phyloP scores from a whole-genome alignment of 2,113 vertebrate genomes.

The Corvus moneduloides region DNA sequence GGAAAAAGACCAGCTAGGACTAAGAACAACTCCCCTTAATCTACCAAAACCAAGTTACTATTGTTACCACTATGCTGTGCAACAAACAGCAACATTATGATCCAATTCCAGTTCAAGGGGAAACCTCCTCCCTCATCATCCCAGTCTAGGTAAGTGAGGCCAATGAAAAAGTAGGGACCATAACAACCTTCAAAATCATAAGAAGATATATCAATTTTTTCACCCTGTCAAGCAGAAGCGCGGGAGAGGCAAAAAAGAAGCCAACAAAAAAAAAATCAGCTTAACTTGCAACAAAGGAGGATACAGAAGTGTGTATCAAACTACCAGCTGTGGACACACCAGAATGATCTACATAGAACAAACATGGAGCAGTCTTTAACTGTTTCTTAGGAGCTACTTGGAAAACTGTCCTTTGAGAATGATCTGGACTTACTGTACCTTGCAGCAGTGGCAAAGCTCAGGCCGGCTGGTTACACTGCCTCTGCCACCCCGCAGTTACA shows the following conservation, averaged over 20 bases:
- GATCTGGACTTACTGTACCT: background rate
- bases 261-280: background rate
- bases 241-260: background rate
- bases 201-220: background rate
- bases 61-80: background rate
- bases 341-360: background rate
- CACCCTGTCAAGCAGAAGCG: background rate
- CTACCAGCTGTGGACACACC: background rate
- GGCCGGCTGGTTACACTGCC: background rate
- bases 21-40: background rate
- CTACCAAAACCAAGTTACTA: background rate
- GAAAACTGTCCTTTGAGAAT: background rate
- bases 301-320: background rate
- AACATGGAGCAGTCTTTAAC: background rate
- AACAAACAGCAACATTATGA: background rate
- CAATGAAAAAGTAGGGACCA: background rate
- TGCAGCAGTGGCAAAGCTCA: background rate
- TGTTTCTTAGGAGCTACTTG: background rate
- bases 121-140: background rate
- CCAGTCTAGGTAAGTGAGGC: background rate
- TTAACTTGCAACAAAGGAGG: background rate
- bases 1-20: background rate
- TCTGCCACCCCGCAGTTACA: background rate
- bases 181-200: background rate
- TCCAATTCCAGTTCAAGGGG: background rate